phyloP scores from a whole-genome alignment of 2,888 invertebrate species.

The Lamproptera curius region DNA sequence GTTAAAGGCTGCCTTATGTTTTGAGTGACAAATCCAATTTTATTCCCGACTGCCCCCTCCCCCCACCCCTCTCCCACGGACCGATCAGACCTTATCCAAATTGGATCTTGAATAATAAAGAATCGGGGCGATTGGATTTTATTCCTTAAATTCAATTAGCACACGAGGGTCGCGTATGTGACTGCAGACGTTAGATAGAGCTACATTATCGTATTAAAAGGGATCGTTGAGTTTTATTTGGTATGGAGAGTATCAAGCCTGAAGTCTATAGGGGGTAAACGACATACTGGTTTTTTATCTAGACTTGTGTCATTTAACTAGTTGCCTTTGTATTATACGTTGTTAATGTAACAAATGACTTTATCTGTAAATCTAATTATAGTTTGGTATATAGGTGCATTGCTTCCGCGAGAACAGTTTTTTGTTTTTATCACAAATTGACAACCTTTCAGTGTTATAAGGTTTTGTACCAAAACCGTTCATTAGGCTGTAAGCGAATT shows the following conservation, averaged over 20 bases:
- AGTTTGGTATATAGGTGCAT: too few relatives aligned
- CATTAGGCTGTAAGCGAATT: too few relatives aligned
- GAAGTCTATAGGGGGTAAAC: too few relatives aligned
- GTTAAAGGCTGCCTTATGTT: slow-evolving; percentile 71
- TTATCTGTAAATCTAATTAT: too few relatives aligned
- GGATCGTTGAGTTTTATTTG: slow-evolving; percentile 58
- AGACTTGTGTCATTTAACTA: too few relatives aligned
- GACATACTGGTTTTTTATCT: too few relatives aligned
- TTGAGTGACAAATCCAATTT: slow-evolving; percentile 79
- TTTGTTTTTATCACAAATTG: too few relatives aligned
- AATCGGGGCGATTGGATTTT: slow-evolving; percentile 79
- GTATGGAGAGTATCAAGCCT: slow-evolving; percentile 37
- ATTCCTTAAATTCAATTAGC: slow-evolving; percentile 80
- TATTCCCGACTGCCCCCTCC: slow-evolving; percentile 72
- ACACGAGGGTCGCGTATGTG: slow-evolving; percentile 74
- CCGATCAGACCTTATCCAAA: slow-evolving; percentile 79
- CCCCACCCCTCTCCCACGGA: slow-evolving; percentile 54
- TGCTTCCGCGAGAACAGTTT: too few relatives aligned
- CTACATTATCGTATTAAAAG: slow-evolving; percentile 72
- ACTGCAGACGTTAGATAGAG: slow-evolving; percentile 76
- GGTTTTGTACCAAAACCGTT: too few relatives aligned
- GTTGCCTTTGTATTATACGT: too few relatives aligned
- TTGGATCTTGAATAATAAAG: slow-evolving; percentile 80
- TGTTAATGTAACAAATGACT: too few relatives aligned
- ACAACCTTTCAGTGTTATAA: too few relatives aligned